phyloP scores from a whole-genome alignment of 35 echinoderm and acorn worm genomes.

The Acanthaster planci region DNA sequence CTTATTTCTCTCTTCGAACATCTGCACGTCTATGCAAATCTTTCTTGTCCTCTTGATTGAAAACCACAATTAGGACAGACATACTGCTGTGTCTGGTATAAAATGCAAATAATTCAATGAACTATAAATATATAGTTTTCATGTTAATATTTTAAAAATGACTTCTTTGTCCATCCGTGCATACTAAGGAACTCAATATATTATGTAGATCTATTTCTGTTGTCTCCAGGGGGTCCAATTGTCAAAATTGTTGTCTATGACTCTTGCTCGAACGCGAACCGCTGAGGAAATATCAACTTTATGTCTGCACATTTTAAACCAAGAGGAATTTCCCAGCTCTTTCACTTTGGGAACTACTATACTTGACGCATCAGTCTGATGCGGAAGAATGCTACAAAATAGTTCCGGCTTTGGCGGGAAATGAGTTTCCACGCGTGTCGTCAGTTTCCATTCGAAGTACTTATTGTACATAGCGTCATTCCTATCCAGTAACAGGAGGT shows the following conservation, averaged over 20 bases:
- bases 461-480: conserved; percentile 62
- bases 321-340: conserved; percentile 35
- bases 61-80: too few relatives aligned
- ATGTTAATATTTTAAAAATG: too few relatives aligned
- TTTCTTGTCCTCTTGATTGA: too few relatives aligned
- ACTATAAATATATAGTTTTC: too few relatives aligned
- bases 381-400: conserved; percentile 45
- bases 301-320: conserved; percentile 51
- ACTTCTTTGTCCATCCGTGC: too few relatives aligned
- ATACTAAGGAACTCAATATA: too few relatives aligned
- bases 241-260: conserved; percentile 8
- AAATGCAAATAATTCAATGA: too few relatives aligned
- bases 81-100: too few relatives aligned
- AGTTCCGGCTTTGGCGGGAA: conserved; percentile 45
- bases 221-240: conserved; percentile 27
- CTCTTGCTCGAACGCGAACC: background rate
- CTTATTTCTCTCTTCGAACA: too few relatives aligned
- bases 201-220: too few relatives aligned
- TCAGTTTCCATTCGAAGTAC: conserved; percentile 68
- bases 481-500: conserved; percentile 49
- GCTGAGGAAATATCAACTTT: conserved; percentile 20
- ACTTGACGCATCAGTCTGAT: background rate
- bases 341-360: background rate
- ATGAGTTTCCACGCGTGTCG: conserved; percentile 15
- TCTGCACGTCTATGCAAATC: too few relatives aligned